phyloP scores from a whole-genome alignment of 2,888 invertebrate species.

The Sepiola atlantica region DNA sequence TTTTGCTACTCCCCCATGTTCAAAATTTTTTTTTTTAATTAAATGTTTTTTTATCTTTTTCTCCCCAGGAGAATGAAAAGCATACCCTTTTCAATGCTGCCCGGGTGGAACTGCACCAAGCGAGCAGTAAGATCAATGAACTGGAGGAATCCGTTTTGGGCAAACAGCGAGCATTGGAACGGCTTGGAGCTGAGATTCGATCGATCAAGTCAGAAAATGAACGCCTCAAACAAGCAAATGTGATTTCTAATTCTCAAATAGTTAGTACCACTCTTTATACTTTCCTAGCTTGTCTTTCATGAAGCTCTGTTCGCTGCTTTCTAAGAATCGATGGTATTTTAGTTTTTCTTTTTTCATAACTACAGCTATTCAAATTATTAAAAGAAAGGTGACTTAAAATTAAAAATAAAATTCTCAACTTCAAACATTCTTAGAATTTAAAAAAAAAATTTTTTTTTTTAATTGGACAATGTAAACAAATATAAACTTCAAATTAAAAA shows the following conservation, averaged over 20 bases:
- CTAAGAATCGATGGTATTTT: no score
- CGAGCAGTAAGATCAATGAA: conserved; percentile 60
- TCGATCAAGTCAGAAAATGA: conserved; percentile 61
- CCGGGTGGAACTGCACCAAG: conserved; percentile 53
- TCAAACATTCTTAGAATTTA: no score
- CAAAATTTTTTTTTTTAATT: not conserved
- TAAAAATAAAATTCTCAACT: no score
- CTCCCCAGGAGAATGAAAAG: not conserved
- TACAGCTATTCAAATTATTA: no score
- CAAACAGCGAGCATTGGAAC: conserved; percentile 65
- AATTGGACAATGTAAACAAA: no score
- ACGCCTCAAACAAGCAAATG: conserved; percentile 52
- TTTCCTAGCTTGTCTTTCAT: no score
- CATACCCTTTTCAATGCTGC: conserved; percentile 6
- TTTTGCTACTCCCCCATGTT: not conserved
- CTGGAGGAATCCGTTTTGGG: conserved; percentile 65
- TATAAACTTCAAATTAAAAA: no score
- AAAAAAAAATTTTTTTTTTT: no score
- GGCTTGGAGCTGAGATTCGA: conserved; percentile 36
- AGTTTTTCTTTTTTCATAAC: no score
- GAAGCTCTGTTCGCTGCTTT: no score
- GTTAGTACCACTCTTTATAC: not conserved
- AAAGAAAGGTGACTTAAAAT: no score
- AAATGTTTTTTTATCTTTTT: not conserved
- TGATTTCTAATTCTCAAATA: not conserved